Base-by-base conservation (phyloP, 2,888 invertebrate genomes). In the Microdon myrmicae region DNA sequence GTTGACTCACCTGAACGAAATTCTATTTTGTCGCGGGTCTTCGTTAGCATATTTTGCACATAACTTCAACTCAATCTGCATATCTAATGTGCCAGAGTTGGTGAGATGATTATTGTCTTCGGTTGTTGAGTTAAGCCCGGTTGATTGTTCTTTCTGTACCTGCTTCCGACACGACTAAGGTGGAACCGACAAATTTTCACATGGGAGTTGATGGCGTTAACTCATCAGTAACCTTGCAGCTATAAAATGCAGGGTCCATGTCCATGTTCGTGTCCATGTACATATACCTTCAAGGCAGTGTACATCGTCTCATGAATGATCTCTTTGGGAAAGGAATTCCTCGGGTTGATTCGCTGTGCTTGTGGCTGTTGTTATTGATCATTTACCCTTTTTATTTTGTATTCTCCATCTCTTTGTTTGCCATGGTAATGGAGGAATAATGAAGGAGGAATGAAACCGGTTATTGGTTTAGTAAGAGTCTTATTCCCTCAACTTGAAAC, bases 251-350 rank as follows among this genome's bases (percentile, higher is more conserved):
- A 58, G 28, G 39, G n/a, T 34, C 45, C 29, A n/a, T 14, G 22
- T 19, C 28, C 53, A 17, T 26, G 20, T 41, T 32, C 41, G 45
- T 53, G 39, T 28, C 23, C 43, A 28, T 31, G 25, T n/a, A n/a
- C n/a, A n/a, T n/a, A n/a, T n/a, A n/a, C n/a, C n/a, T n/a, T n/a
- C n/a, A n/a, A n/a, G n/a, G n/a, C n/a, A n/a, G n/a, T n/a, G n/a
- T 14, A 10, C 39, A 38, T 26, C 38, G 35, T 32, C 39, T 54
- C 56, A 64, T 64, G 64, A 64, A 64, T 64, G 64, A 64, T 64
- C 64, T 64, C n/a, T n/a, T n/a, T 64, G 64, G 56, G 64, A 64
- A 64, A 51, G 64, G 64, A 64, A 64, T 64, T 56, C 44, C n/a
- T 17, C n/a, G n/a, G n/a, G n/a, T n/a, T n/a, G n/a, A n/a, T n/a